These are phyloP conservation scores for Alviniconcha strummeri DNA, from an alignment of 2,888 invertebrate species.

Conservation along the genomic window DNA sequence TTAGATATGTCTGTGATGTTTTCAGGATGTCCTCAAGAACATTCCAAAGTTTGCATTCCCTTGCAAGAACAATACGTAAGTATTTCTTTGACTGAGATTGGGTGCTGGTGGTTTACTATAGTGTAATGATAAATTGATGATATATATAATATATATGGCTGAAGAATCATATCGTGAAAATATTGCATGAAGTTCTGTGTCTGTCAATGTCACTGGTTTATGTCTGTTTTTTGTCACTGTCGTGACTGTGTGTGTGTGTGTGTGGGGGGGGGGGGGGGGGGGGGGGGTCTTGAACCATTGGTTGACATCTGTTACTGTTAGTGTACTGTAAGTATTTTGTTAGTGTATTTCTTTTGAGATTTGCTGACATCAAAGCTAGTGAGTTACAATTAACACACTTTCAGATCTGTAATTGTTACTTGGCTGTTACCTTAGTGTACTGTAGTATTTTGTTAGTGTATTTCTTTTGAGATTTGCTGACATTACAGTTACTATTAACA, in stretches of 20 bases:
- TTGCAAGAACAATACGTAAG: slow-evolving; percentile 84
- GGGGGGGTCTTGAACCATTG: too few species aligned
- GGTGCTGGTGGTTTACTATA: neutral
- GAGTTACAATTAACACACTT: too few species aligned
- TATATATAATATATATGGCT: neutral
- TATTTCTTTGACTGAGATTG: slow-evolving; percentile 1
- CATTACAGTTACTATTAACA: too few species aligned
- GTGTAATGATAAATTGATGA: too few species aligned
- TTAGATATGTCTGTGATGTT: neutral
- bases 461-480: too few species aligned
- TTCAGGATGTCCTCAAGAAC: slow-evolving; percentile 84
- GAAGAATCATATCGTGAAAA: neutral
- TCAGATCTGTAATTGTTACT: too few species aligned
- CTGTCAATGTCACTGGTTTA: neutral
- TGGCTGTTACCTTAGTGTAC: too few species aligned
- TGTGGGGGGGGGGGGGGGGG: neutral
- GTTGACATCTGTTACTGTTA: too few species aligned
- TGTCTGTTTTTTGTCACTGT: neutral
- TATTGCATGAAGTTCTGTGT: neutral
- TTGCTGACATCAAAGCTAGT: too few species aligned
- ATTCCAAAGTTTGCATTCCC: slow-evolving; percentile 95
- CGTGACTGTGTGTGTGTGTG: neutral
- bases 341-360: too few species aligned
- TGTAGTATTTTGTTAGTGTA: too few species aligned
- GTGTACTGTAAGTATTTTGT: too few species aligned